Evolutionary conservation across 1,140 invertebrate genomes (phyloP).

Genomic region (Drosophila kohkoa): DNA sequence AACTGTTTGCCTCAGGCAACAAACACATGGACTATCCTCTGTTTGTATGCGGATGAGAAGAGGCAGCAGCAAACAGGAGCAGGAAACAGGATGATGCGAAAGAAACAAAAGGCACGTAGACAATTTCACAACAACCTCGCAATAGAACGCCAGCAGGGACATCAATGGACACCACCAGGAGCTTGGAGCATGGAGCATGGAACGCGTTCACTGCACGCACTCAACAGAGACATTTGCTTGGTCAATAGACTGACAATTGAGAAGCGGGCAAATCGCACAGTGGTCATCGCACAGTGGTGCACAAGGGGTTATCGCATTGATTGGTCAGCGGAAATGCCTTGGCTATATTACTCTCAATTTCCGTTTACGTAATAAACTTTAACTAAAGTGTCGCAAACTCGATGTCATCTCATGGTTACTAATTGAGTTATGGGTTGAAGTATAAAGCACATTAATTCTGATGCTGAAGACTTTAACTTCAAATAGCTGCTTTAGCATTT

Average conservation of each 20-base stretch:
- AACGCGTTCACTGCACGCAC: conserved; percentile 31
- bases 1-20: conserved; percentile 64
- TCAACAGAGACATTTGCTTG: conserved; percentile 65
- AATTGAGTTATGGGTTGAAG: background rate
- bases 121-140: conserved; percentile 50
- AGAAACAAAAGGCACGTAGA: conserved; percentile 70
- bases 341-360: background rate
- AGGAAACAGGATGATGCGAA: background rate
- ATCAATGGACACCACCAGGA: conserved; percentile 30
- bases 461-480: background rate
- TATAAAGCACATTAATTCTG: background rate
- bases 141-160: conserved; percentile 29
- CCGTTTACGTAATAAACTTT: background rate
- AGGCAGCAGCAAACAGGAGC: too few relatives aligned
- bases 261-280: conserved; percentile 16
- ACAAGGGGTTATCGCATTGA: conserved; percentile 2
- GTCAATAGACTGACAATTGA: conserved; percentile 50
- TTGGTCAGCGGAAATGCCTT: background rate
- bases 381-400: background rate
- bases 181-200: background rate
- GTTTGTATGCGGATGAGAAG: conserved; percentile 4
- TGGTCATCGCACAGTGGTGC: conserved; percentile 27
- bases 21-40: conserved; percentile 29
- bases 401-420: background rate
- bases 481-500: too few relatives aligned